Conservation (phyloP, 2,797 vertebrate species). For the Allobates femoralis region DNA sequence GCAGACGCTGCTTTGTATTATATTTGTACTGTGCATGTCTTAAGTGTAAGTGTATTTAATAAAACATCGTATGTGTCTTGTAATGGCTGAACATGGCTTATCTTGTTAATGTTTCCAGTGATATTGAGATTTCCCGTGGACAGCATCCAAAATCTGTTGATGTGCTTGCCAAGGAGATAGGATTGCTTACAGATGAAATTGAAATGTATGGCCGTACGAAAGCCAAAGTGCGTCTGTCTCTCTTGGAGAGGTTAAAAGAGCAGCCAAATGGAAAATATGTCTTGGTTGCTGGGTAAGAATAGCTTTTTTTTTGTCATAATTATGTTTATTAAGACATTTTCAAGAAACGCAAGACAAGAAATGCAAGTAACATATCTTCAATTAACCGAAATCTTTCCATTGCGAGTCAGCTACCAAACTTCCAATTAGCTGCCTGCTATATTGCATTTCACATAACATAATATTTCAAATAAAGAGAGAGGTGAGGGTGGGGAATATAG, state of each 20-base stretch:
- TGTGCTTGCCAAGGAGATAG: conserved; percentile 92
- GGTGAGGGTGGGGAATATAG: too few species aligned
- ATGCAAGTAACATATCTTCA: too few species aligned
- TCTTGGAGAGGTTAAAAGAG: conserved; percentile 87
- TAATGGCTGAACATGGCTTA: conserved; percentile 67
- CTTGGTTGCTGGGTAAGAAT: conserved; percentile 93
- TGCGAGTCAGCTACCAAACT: too few species aligned
- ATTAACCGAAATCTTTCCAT: too few species aligned
- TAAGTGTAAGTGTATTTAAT: neutral
- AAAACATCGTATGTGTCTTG: conserved; percentile 54
- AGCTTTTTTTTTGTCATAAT: neutral
- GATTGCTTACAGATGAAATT: conserved; percentile 91
- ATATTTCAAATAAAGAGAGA: too few species aligned
- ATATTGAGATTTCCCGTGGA: conserved; percentile 93
- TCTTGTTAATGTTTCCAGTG: conserved; percentile 79
- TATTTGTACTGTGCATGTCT: neutral
- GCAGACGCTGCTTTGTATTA: neutral
- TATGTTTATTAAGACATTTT: too few species aligned
- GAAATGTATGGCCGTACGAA: conserved; percentile 92
- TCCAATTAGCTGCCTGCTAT: too few species aligned
- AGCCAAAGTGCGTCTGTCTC: conserved; percentile 92
- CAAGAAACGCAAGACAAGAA: too few species aligned
- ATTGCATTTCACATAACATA: too few species aligned
- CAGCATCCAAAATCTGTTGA: conserved; percentile 91
- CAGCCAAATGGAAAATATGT: conserved; percentile 95